Base-by-base conservation (phyloP, 2,113 vertebrate species). In the Amblyornis subalaris region DNA sequence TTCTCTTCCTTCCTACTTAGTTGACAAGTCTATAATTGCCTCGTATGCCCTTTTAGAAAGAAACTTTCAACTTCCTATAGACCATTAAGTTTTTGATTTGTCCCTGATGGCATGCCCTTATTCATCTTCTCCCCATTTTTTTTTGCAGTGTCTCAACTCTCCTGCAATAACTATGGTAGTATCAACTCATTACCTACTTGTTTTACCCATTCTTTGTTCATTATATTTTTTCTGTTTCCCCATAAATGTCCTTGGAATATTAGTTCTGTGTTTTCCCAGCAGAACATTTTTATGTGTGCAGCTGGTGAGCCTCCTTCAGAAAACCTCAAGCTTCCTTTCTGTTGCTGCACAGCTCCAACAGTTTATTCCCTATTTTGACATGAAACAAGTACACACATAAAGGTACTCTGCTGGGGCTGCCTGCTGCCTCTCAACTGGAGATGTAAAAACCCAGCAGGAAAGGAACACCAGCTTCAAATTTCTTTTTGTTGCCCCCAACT, bases 351-450 rank as follows among this genome's bases (percentile, higher is more conserved):
- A 57, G 35, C 55, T 87, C 81, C 90, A 95, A 89, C 80, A 93
- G 74, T 93, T 96, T 94, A 92, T 97, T 96, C 88, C 86, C 66
- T 88, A 79, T 95, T 95, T 96, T 96, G 96, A 95, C 94, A 95
- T 91, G 92, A 96, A 89, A 75, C 72, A 84, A 94, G 76, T 70
- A 82, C 65, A 71, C 65, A 93, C 75, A 96, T 95, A 95, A 94
- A 94, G 94, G 93, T 95, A 89, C 84, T 97, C 95, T 95, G 94
- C 95, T 96, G 94, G 62, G 96, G 44, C 93, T 94, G 91, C 95
- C 95, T 96, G 94, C 95, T 97, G 94, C 83, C 88, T 96, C 93
- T 91, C 96, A 77, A 95, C 91, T 96, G 93, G 96, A 96, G 93
- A 95, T 94, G 61, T 90, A 90, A 94, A 95, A 97, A 89, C 93